These are phyloP conservation scores for Rhopilema esculentum DNA, from an alignment of 30 jellyfish, hydroid and myxozoan genomes.

Conservation along the genomic window DNA sequence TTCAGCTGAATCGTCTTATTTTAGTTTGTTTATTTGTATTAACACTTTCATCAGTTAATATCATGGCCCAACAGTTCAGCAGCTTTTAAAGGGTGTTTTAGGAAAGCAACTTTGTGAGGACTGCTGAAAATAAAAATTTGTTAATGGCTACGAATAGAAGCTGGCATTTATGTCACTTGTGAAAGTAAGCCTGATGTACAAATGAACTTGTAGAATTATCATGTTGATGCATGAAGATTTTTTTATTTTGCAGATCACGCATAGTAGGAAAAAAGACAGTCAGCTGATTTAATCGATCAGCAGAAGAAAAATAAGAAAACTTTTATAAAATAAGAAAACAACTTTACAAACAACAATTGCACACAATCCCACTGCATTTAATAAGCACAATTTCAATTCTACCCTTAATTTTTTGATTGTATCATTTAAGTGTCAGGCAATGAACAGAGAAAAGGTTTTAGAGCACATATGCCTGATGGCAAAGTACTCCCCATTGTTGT, in stretches of 20 bases:
- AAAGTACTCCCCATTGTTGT: slow-evolving; percentile 17
- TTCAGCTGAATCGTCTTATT: neutral
- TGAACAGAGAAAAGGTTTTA: neutral
- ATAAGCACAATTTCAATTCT: neutral
- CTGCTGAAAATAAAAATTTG: neutral
- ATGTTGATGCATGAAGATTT: too few species aligned
- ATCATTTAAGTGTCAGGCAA: neutral
- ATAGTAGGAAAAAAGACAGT: neutral
- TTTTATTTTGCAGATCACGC: neutral
- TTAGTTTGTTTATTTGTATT: neutral
- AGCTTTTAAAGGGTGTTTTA: neutral
- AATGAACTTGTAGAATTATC: neutral
- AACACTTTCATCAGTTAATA: neutral
- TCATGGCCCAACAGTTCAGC: neutral
- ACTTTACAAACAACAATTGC: neutral
- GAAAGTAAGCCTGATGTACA: neutral
- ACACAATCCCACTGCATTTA: neutral
- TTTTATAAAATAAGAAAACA: neutral
- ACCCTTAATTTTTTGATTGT: neutral
- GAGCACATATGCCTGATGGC: slow-evolving; percentile 20
- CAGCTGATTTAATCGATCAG: neutral
- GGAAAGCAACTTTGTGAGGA: neutral
- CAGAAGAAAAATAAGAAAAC: neutral
- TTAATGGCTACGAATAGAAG: neutral
- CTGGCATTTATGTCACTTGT: neutral